phyloP scores from a whole-genome alignment of 2,888 invertebrate species.

The Xanthia icteritia region DNA sequence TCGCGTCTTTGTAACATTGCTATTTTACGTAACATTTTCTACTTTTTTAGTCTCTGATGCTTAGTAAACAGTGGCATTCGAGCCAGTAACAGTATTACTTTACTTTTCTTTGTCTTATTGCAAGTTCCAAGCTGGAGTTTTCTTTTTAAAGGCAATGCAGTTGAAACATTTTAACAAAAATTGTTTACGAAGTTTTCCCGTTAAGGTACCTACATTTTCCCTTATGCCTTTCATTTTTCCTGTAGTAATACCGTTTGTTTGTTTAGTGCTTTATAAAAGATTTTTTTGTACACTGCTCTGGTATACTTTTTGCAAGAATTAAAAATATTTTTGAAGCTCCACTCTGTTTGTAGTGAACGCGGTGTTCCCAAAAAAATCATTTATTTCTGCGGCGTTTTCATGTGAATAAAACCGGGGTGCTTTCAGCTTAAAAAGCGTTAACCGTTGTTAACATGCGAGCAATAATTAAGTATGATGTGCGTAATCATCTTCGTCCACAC shows the following conservation, averaged over 20 bases:
- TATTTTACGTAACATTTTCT: constrained; percentile 14
- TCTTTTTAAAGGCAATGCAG: constrained; percentile 55
- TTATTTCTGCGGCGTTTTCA: constrained; percentile 53
- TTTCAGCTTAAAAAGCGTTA: constrained; percentile 33
- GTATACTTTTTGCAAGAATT: constrained; percentile 18
- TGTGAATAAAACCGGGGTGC: constrained; percentile 41
- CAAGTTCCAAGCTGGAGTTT: constrained; percentile 39
- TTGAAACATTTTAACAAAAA: constrained; percentile 57
- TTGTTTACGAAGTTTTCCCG: constrained; percentile 54
- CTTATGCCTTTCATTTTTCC: constrained; percentile 20
- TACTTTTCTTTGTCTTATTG: constrained; percentile 44
- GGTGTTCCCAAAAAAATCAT: constrained; percentile 62
- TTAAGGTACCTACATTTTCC: constrained; percentile 39
- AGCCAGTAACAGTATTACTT: constrained; percentile 43
- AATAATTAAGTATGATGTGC: constrained; percentile 3
- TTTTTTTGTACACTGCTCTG: neutral
- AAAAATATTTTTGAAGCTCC: constrained; percentile 25
- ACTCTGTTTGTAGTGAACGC: constrained; percentile 11
- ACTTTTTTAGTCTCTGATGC: constrained; percentile 6
- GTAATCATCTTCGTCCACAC: constrained; percentile 28
- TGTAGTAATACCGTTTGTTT: constrained; percentile 40
- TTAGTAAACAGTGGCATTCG: constrained; percentile 29
- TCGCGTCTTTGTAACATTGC: constrained; percentile 1
- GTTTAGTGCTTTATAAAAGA: constrained; percentile 34
- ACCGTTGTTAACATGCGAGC: constrained; percentile 11